Evolutionary conservation across 35 echinoderm and acorn worm genomes (phyloP), one percentile per base, ranked within the genome.

Genomic region (Patiria miniata): DNA sequence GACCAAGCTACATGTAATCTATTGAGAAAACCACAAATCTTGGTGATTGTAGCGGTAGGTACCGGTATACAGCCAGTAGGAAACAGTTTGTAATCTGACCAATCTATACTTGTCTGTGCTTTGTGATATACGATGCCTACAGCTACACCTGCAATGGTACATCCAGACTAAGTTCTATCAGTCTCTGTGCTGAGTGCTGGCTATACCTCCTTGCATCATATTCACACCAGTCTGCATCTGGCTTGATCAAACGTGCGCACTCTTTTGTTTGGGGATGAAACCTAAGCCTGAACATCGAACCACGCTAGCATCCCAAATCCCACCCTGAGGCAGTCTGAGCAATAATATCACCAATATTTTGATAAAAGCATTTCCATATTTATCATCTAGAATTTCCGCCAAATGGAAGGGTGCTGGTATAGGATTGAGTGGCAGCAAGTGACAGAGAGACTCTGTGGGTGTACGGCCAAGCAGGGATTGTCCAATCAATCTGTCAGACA

Each of bases 321-420:
- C 21, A 30, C 19, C 65, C 65, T 23, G 26, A 73, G 65, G 65
- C 26, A 10, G 26, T 32, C 65, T 73, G 14, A 73, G 65, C 65
- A 73, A 73, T 73, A 73, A 73, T 73, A 73, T 73, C 65, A 73
- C 34, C 65, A 73, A 73, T 73, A 73, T 73, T 73, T 73, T 73
- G 65, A 73, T 73, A 73, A 73, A 73, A 73, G 19, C 34, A 73
- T 73, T 73, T 73, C 65, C 65, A 73, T 73, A 73, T 73, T 73
- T 73, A 73, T 73, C 65, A 73, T 73, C 65, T 73, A 73, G 65
- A 73, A 34, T 73, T 73, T 73, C 65, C 21, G 65, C 19, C 65
- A 73, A 73, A 73, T 34, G 34, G 34, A 73, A 23, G 34, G 21
- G 65, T 73, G 65, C 34, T 28, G 65, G 65, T 26, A 26, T 22